Percentiles rank a stretch among this genome's conserved stretches.
These are phyloP conservation scores for Salvelinus sp. DNA, from an alignment of 2,113 vertebrate species.

Conservation along the genomic window DNA sequence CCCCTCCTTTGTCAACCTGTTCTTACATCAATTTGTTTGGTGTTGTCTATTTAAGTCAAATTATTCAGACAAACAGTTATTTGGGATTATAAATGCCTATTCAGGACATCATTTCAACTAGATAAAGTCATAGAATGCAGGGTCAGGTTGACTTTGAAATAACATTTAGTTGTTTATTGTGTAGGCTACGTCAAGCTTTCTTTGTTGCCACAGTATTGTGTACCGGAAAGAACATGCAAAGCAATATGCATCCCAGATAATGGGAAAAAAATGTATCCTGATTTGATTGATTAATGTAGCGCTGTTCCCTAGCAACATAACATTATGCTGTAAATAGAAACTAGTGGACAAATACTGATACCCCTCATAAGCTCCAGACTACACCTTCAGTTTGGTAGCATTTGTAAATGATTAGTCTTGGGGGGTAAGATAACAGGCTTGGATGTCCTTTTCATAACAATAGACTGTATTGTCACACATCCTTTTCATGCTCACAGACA, in stretches of 20 bases:
- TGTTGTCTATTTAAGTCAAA: slow-evolving; percentile 54
- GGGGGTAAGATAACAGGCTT: too few species aligned
- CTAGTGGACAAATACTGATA: slow-evolving; percentile 56
- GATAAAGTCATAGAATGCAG: too few species aligned
- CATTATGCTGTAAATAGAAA: slow-evolving; percentile 72
- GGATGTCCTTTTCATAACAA: too few species aligned
- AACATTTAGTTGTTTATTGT: too few species aligned
- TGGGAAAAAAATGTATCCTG: slow-evolving; percentile 34
- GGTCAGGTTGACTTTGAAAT: too few species aligned
- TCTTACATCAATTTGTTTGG: slow-evolving; percentile 40
- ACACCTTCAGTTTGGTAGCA: slow-evolving; percentile 33
- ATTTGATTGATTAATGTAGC: slow-evolving; percentile 63
- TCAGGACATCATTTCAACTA: too few species aligned
- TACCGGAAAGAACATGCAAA: neutral
- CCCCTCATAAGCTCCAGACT: slow-evolving; percentile 21
- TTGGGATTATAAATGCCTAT: too few species aligned
- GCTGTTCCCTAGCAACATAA: slow-evolving; percentile 71
- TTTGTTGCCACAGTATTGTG: too few species aligned
- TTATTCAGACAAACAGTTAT: slow-evolving; percentile 47
- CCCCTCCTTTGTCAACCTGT: slow-evolving; percentile 56
- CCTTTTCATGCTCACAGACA: too few species aligned
- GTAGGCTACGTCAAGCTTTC: too few species aligned
- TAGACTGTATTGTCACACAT: too few species aligned
- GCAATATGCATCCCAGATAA: neutral
- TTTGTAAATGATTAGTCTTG: slow-evolving; percentile 1